Base-by-base conservation (phyloP, 1,140 invertebrate species). In the Zelostemma sp. region DNA sequence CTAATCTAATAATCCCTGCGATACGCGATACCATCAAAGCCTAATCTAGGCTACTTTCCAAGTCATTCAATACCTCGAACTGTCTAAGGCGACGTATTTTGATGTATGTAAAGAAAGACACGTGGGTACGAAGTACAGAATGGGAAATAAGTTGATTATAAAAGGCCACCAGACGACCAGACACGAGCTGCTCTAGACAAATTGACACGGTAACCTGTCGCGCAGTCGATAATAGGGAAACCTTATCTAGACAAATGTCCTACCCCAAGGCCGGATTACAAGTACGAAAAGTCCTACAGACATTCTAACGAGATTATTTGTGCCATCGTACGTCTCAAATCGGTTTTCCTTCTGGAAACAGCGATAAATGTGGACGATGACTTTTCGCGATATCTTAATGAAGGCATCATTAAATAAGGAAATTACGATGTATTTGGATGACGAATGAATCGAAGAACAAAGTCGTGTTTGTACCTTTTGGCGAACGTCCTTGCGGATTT, bases 191-290 rank as follows among this genome's bases (percentile, higher is more conserved):
- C 28, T 31, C 28, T 11, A 31, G 28, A 43, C 14, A 17, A 43
- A 43, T 43, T 43, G 41, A 43, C 41, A 43, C 41, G 41, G 41
- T 43, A 43, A 43, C 41, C 41, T 15, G 41, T 5, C 41, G 41
- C 41, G 41, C 15, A 43, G 14, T 18, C 41, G 41, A 43, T 43
- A 43, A 43, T 43, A 43, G 41, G 41, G 41, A 43, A 43, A 16
- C 41, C 41, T 43, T 16, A 43, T 18, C 41, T 18, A 14, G 14
- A 18, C 41, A 18, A 43, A 43, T 43, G 41, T 43, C 41, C 17
- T 18, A 43, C 17, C 41, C 41, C 41, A 43, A 43, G 41, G 41
- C 41, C 41, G 41, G 41, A 43, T 43, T 43, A 17, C 3, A 14
- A 11, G 1, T 43, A 18, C 14, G 11, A 18, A 15, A 16, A 18